Evolutionary conservation across 2,888 invertebrate species (phyloP).

Genomic region (Blomia tropicalis): DNA sequence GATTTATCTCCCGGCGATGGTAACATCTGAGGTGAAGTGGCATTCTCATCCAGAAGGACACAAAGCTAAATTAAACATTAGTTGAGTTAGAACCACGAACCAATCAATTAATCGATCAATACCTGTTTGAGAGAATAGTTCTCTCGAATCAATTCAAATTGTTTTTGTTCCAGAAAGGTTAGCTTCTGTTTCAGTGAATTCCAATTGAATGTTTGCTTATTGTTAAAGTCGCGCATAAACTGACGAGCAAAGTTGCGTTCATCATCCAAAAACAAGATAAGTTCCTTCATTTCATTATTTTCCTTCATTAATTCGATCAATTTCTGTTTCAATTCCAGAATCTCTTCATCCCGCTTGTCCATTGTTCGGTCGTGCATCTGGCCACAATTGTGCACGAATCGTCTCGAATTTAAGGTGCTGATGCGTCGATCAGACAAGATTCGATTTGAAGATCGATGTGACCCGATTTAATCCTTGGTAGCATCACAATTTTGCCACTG

Average conservation of each 20-base stretch:
- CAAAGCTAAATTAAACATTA: constrained; percentile 11
- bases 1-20: background rate
- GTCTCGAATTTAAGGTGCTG: no score
- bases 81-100: background rate
- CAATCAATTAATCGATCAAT: background rate
- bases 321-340: constrained; percentile 13
- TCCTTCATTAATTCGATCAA: constrained; percentile 18
- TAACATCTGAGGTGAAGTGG: background rate
- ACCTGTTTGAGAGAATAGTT: constrained; percentile 25
- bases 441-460: no score
- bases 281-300: constrained; percentile 23
- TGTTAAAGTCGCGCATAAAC: constrained; percentile 17
- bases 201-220: constrained; percentile 21
- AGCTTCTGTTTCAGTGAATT: constrained; percentile 20
- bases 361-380: constrained; percentile 11
- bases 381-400: no score
- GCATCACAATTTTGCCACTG: background rate
- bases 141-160: constrained; percentile 25
- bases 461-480: no score
- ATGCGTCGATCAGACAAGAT: no score
- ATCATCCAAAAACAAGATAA: constrained; percentile 21
- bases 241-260: constrained; percentile 21
- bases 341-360: constrained; percentile 19
- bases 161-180: constrained; percentile 22
- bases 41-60: constrained; percentile 10